Conservation (phyloP, 64 coral and sea anemone species). For the Stichodactyla mertensii region DNA sequence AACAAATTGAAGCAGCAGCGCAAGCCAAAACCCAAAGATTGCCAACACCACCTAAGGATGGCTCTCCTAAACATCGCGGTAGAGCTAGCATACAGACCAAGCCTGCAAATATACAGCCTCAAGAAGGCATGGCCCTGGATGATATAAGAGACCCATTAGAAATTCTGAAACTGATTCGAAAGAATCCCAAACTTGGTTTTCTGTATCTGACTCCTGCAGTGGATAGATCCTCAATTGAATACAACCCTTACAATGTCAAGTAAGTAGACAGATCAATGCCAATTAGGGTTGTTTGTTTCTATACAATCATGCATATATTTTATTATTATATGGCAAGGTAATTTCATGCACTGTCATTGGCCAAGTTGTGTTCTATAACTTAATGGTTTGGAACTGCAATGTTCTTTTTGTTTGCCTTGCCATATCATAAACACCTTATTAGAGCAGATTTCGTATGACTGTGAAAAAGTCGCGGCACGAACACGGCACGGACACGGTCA, state of each 20-base stretch:
- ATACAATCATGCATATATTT: no score
- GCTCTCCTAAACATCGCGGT: slow-evolving; percentile 39
- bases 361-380: no score
- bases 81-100: slow-evolving; percentile 26
- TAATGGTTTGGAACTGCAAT: no score
- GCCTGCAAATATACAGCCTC: not conserved
- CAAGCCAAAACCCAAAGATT: slow-evolving; percentile 23
- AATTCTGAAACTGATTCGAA: slow-evolving; percentile 62
- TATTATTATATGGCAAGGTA: no score
- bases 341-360: no score
- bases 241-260: slow-evolving; percentile 98
- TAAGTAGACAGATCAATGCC: slow-evolving; percentile 42
- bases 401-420: no score
- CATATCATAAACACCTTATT: no score
- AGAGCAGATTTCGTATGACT: no score
- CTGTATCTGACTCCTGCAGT: slow-evolving; percentile 95
- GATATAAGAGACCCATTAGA: slow-evolving; percentile 69
- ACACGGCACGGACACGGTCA: no score
- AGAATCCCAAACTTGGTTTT: slow-evolving; percentile 90
- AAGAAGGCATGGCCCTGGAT: slow-evolving; percentile 29
- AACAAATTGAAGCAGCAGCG: slow-evolving; percentile 64
- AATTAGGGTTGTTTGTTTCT: no score
- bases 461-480: no score
- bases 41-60: not conserved
- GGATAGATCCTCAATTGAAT: slow-evolving; percentile 90